phyloP scores from a whole-genome alignment of 2,797 vertebrate species.

The Pelobates cultripes region DNA sequence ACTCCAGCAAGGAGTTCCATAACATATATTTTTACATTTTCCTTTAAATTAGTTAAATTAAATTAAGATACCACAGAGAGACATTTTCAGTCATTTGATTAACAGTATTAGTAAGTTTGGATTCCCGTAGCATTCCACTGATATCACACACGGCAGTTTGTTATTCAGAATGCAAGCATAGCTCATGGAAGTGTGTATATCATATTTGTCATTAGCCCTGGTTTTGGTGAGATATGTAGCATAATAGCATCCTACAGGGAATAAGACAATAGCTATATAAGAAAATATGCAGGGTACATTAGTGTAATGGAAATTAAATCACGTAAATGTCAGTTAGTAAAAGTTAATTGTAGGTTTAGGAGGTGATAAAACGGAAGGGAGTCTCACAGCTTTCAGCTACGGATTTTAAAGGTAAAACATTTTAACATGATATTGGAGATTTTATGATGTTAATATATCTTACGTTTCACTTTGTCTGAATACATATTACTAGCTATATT shows the following conservation, averaged over 20 bases:
- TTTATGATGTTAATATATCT: no score
- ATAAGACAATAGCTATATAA: background rate
- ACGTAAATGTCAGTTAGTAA: background rate
- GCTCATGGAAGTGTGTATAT: conserved; percentile 4
- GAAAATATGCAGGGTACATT: background rate
- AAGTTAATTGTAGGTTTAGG: background rate
- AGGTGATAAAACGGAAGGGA: background rate
- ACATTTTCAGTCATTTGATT: conserved; percentile 23
- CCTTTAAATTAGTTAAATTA: background rate
- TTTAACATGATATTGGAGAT: no score
- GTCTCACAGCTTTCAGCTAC: background rate
- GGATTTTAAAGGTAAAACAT: no score
- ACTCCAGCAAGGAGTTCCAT: background rate
- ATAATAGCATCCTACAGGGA: background rate
- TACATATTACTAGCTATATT: no score
- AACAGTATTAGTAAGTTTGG: conserved; percentile 1
- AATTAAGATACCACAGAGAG: conserved; percentile 26
- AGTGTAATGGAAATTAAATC: background rate
- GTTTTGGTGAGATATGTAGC: background rate
- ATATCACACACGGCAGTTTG: background rate
- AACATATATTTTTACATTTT: conserved; percentile 1
- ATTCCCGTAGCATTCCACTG: conserved; percentile 1
- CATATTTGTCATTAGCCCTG: background rate
- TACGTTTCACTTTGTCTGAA: no score
- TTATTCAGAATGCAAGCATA: background rate